A percentile compares a stretch with the other conserved stretches of the same genome.
Conservation (phyloP, 2,113 vertebrate genomes). For the Pituophis catenifer region DNA sequence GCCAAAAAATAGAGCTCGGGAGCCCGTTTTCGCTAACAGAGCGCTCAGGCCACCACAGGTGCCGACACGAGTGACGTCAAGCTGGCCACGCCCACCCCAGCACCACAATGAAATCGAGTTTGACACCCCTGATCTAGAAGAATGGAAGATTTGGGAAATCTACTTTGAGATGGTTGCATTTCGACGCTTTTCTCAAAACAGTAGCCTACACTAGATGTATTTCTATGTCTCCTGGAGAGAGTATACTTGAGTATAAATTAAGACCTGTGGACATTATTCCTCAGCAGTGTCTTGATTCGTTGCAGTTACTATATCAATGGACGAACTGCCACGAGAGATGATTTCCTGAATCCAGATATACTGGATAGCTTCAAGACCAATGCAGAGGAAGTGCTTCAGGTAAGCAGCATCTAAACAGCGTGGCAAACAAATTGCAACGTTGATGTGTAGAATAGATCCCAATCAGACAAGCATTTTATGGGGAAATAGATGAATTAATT, state of each 20-base stretch:
- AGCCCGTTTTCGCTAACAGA: too few relatives aligned
- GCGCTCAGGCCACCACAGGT: too few relatives aligned
- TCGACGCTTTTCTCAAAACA: neutral
- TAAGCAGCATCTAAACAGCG: conserved; percentile 40
- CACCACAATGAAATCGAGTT: too few relatives aligned
- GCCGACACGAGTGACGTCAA: too few relatives aligned
- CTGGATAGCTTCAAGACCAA: conserved; percentile 79
- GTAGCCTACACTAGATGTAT: neutral
- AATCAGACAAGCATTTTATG: neutral
- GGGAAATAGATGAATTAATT: neutral
- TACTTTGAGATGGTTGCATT: neutral
- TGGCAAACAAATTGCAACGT: neutral
- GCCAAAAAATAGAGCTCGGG: too few relatives aligned
- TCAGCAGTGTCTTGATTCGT: conserved; percentile 3
- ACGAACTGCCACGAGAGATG: conserved; percentile 77
- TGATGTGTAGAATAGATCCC: neutral
- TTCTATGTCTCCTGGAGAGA: neutral
- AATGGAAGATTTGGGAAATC: neutral
- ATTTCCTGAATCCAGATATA: conserved; percentile 86
- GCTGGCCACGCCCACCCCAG: too few relatives aligned
- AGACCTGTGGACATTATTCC: neutral
- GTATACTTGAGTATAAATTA: neutral
- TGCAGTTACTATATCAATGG: conserved; percentile 92
- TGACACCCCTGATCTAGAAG: neutral
- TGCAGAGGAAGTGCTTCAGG: conserved; percentile 76